phyloP scores from a whole-genome alignment of 2,888 invertebrate species.

The Dichetophora obliterata region DNA sequence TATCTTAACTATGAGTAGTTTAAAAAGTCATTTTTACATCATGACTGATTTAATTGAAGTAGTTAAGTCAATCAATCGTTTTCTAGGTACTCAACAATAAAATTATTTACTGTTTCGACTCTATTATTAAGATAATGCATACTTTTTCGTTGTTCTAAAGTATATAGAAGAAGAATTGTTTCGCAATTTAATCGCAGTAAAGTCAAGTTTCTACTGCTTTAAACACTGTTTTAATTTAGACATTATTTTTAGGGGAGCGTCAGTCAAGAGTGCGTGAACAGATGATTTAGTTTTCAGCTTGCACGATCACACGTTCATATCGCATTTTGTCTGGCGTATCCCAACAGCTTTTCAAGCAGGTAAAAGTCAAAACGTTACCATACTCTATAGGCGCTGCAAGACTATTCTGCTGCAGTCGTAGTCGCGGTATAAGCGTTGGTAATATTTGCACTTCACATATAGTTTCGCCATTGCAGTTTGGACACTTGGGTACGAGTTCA shows the following conservation, averaged over 20 bases:
- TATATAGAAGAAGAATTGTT: no score
- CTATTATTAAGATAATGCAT: no score
- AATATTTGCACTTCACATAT: constrained; percentile 88
- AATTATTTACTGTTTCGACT: no score
- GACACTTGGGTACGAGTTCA: constrained; percentile 73
- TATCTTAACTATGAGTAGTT: constrained; percentile 16
- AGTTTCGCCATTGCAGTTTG: constrained; percentile 79
- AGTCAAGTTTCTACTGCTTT: background rate
- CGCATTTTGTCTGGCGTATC: constrained; percentile 76
- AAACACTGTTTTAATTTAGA: background rate
- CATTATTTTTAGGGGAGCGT: background rate
- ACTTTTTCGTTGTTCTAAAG: no score
- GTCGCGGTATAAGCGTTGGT: constrained; percentile 81
- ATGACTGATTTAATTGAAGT: constrained; percentile 30
- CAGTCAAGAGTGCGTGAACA: background rate
- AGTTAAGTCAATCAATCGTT: background rate
- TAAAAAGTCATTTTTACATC: constrained; percentile 23
- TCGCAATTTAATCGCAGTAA: no score
- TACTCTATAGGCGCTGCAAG: constrained; percentile 79
- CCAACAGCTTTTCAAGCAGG: constrained; percentile 90
- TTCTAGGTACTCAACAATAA: constrained; percentile 21
- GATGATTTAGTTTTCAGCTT: constrained; percentile 74
- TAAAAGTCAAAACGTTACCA: constrained; percentile 87
- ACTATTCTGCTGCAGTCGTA: constrained; percentile 74
- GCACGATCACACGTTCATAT: constrained; percentile 81